These are phyloP conservation scores for Pomacea canaliculata DNA, from an alignment of 2,888 invertebrate species.

Conservation along the genomic window DNA sequence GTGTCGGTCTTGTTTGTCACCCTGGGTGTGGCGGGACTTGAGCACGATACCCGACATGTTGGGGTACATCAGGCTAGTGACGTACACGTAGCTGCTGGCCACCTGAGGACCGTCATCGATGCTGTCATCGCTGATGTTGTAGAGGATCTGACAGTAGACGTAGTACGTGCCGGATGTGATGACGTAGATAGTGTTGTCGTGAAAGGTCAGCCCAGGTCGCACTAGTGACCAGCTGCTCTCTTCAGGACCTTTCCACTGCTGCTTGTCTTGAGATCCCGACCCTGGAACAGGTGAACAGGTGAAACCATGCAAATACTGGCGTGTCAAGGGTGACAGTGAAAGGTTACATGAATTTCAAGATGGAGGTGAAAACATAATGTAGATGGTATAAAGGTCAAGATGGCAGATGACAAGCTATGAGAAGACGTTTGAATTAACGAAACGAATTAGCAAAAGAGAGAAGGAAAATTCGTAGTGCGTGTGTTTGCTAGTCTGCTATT, in stretches of 20 bases:
- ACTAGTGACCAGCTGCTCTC: not conserved
- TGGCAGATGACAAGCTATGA: no score
- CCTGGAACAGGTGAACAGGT: not conserved
- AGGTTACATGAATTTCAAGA: no score
- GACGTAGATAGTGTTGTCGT: not conserved
- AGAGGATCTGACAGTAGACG: constrained; percentile 10
- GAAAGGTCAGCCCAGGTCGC: not conserved
- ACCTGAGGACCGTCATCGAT: not conserved
- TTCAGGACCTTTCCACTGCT: not conserved
- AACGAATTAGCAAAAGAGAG: no score
- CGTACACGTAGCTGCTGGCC: constrained; percentile 31
- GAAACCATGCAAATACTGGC: no score
- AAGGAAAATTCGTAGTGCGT: no score
- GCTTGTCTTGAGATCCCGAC: no score
- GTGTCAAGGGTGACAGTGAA: no score
- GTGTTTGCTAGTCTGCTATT: no score
- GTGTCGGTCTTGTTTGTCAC: constrained; percentile 40
- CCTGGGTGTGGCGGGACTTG: constrained; percentile 41
- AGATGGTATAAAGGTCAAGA: no score
- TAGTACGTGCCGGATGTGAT: not conserved
- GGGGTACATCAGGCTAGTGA: constrained; percentile 41
- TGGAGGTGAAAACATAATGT: no score
- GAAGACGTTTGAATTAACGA: no score
- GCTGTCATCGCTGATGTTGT: not conserved
- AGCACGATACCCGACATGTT: constrained; percentile 40